Evolutionary conservation across 2,113 vertebrate species (phyloP), one percentile per base, ranked within the genome.

Genomic region (Ellobius talpinus): DNA sequence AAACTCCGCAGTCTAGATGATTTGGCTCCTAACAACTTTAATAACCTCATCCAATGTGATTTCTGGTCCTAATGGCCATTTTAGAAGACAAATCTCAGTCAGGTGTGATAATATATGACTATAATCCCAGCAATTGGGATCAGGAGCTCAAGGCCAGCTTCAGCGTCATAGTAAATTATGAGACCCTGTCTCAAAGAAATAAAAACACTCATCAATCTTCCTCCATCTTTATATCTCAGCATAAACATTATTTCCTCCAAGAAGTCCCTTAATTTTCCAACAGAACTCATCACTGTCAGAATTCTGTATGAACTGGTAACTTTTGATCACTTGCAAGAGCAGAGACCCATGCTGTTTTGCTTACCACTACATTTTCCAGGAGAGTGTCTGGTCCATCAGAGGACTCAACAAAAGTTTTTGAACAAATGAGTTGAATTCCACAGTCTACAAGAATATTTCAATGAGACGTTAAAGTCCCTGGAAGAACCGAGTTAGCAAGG

Each of bases 391-490:
- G 36, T 73, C 2, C 70, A 77, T 70, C 72, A 65, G 0, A 94
- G 1, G 6, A 21, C 85, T 90, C 68, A 82, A 24, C 1, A 93
- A 39, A 92, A 88, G 50, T 81, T 16, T 92, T 63, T 63, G 24
- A 84, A 84, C 14, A 24, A 90, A 81, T 77, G 72, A 47, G 55
- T 0, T 33, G 19, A 93, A 82, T 63, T 86, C n/a, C 9, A 72
- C 8, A 81, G 42, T 13, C n/a, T 70, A 95, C 39, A 33, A 65
- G 39, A 86, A 94, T 52, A 82, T 95, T 66, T 61, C 68, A 95
- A 88, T 70, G 24, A 93, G 33, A 95, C 89, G 82, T 42, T 92
- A 76, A 93, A 76, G 76, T 52, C 81, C 79, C 24, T 74, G 26
- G 68, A 81, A 7, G 50, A 82, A 70, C 63, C 45, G 12, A 95